Conservation (phyloP, 2,797 vertebrate species). For the Bovichtus variegatus region DNA sequence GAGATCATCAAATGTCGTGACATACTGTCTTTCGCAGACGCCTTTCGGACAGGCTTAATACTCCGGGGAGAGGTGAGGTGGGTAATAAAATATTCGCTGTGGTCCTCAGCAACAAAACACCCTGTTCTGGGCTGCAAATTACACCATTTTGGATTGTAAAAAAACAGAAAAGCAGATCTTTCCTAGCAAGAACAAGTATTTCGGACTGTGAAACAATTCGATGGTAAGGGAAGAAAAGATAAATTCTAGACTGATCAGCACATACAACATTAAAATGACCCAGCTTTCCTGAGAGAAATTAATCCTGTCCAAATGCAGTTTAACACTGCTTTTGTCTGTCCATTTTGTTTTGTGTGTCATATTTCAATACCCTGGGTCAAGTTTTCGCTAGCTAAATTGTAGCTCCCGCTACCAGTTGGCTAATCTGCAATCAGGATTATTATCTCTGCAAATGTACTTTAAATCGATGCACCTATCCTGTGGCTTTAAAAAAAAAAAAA, state of each 20-base stretch:
- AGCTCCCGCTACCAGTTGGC: neutral
- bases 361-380: neutral
- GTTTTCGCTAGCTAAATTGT: neutral
- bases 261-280: neutral
- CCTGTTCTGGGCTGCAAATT: neutral
- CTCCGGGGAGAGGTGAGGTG: neutral
- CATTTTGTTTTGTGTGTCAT: conserved; percentile 25
- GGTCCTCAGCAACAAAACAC: neutral
- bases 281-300: neutral
- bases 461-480: neutral
- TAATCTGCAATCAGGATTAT: conserved; percentile 14
- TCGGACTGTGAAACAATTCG: neutral
- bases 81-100: neutral
- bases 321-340: neutral
- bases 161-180: neutral
- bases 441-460: conserved; percentile 29
- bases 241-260: neutral
- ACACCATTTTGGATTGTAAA: neutral
- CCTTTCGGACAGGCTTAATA: too few relatives aligned
- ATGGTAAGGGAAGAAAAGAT: neutral
- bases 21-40: neutral
- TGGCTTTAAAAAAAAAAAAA: neutral
- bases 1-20: neutral
- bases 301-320: neutral
- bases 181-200: neutral